Evolutionary conservation across 2,113 vertebrate species (phyloP), one percentile per base, ranked within the genome.

Genomic region (Amazona guildingii): DNA sequence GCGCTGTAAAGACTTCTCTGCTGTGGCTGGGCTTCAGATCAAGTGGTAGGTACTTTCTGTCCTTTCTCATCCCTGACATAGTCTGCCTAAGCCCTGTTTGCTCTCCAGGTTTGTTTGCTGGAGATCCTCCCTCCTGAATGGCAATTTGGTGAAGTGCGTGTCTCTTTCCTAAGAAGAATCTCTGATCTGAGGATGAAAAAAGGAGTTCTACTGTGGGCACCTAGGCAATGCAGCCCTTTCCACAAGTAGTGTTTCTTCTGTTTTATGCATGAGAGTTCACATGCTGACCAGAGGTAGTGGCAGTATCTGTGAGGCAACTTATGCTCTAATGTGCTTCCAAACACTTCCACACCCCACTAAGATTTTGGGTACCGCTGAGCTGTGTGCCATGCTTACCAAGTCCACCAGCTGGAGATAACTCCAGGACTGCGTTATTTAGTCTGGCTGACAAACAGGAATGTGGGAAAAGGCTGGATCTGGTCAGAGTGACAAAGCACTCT

Each of bases 301-400:
- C 27, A 24, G 8, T 11, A 62, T 31, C 28, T 23, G 61, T 20
- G 41, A 79, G 37, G 31, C 21, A 19, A 3, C 2, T 46, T 86
- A 66, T 2, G 19, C 11, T 73, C 28, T 7, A n/a, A 77, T 44
- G 17, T 28, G 15, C 29, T 52, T 83, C 61, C 23, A 28, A 86
- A 78, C 0, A 3, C 24, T 69, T 24, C 23, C 0, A 0, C 16
- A 1, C 7, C 9, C 31, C 1, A 0, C 48, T 69, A 17, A 9
- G 68, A 46, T 41, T 52, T 6, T 44, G 28, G 68, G 24, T 31
- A 18, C n/a, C 0, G 0, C 73, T 44, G 41, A 79, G 46, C 29
- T 10, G 13, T 0, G 1, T 43, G 51, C 49, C 75, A 9, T 0
- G 0, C 35, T 83, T 35, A 35, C 0, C 17, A 13, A 57, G 43